Evolutionary conservation across 2,113 vertebrate species (phyloP), one percentile per base, ranked within the genome.

Genomic region (Cyanoderma ruficeps): DNA sequence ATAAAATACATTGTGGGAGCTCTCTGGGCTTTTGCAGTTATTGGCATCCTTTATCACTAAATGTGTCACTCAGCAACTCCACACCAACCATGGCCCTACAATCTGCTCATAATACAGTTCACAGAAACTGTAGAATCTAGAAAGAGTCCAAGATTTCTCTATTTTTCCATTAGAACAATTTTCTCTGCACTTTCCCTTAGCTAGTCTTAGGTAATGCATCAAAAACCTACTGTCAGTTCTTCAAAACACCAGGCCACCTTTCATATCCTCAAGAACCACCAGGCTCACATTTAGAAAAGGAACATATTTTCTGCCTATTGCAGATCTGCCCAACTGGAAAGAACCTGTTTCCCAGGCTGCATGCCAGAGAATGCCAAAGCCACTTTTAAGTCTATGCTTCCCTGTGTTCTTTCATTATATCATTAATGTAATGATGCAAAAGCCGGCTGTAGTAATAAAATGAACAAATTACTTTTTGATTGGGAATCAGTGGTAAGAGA

Each of bases 21-120:
- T 17, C 5, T 28, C 42, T 14, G 10, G 12, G 6, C 12, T 85
- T 90, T 49, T 72, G 67, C 55, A 76, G 7, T 31, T 81, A n/a
- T 15, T 72, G 8, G 13, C 37, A 74, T 80, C 8, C 13, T 56
- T 61, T n/a, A 19, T 77, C 68, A 65, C 9, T 61, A 57, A 65
- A 15, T 5, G 28, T 1, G 2, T 63, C 17, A 30, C 14, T 63
- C 47, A 60, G 33, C 46, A 53, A 5, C 17, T 46, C 30, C 27
- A 47, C 31, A 35, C 11, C 23, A 33, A 35, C 13, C 16, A 27
- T 0, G 0, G 70, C 24, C 21, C 42, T 59, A 44, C 15, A 44
- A 3, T 42, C 47, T n/a, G 23, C 19, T 24, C 17, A 12, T n/a
- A 61, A 63, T 20, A 10, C 9, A 52, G 16, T n/a, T 89, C 49